phyloP scores from a whole-genome alignment of 2,888 invertebrate genomes.

The Eledone cirrhosa region DNA sequence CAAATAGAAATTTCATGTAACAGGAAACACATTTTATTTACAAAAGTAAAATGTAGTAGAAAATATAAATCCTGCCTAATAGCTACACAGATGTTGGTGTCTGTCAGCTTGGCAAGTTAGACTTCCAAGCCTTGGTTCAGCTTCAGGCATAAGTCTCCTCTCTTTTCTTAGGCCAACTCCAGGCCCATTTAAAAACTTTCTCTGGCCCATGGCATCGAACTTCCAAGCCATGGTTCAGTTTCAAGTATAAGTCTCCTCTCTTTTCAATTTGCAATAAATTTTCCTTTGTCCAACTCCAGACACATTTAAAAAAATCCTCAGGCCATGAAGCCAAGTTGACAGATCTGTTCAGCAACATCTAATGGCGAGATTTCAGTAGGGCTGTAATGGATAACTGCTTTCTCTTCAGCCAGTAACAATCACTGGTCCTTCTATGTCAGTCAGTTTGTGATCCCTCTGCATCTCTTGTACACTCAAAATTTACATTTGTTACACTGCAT shows the following conservation, averaged over 20 bases:
- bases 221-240: not conserved
- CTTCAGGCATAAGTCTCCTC: not conserved
- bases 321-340: constrained; percentile 60
- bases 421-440: too few relatives aligned
- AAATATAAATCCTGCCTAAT: not conserved
- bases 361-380: constrained; percentile 52
- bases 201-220: not conserved
- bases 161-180: too few relatives aligned
- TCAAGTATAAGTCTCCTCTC: not conserved
- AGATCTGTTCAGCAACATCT: constrained; percentile 54
- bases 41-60: too few relatives aligned
- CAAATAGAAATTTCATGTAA: too few relatives aligned
- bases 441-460: too few relatives aligned
- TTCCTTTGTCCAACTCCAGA: too few relatives aligned
- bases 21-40: too few relatives aligned
- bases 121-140: not conserved
- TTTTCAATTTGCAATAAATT: too few relatives aligned
- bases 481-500: too few relatives aligned
- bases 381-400: constrained; percentile 57
- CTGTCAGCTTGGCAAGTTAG: not conserved
- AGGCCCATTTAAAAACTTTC: not conserved
- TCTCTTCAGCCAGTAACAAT: constrained; percentile 53
- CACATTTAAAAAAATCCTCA: constrained; percentile 31
- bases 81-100: not conserved
- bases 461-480: too few relatives aligned